These are phyloP conservation scores for Matsumurasca onukii DNA, from an alignment of 1,140 invertebrate genomes.

Conservation along the genomic window DNA sequence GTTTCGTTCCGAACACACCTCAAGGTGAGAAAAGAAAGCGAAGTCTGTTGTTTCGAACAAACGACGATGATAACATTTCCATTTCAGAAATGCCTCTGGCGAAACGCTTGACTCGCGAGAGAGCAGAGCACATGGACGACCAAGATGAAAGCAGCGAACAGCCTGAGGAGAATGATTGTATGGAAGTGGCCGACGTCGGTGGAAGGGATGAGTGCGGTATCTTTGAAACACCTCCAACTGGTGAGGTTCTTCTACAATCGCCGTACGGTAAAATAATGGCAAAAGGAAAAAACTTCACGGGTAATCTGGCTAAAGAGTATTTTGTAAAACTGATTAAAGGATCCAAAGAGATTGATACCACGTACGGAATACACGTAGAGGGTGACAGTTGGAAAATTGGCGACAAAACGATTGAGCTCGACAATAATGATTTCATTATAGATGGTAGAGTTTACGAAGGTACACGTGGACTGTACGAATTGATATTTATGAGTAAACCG, in stretches of 20 bases:
- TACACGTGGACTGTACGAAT: slow-evolving; percentile 16
- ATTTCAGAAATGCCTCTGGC: background rate
- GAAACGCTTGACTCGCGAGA: background rate
- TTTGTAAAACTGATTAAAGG: slow-evolving; percentile 12
- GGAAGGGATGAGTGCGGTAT: background rate
- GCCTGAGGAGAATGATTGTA: background rate
- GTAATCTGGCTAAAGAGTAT: slow-evolving; percentile 12
- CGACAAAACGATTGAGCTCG: background rate
- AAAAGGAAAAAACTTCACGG: background rate
- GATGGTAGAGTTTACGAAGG: background rate
- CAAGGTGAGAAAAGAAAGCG: slow-evolving; percentile 10
- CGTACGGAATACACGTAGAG: background rate
- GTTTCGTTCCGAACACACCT: background rate
- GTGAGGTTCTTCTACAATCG: background rate
- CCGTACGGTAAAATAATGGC: background rate
- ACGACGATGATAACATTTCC: background rate
- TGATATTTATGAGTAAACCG: slow-evolving; percentile 11
- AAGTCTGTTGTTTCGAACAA: background rate
- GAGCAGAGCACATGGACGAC: background rate
- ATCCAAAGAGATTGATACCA: background rate
- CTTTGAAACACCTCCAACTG: background rate
- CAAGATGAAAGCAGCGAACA: background rate
- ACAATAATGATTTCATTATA: slow-evolving; percentile 2
- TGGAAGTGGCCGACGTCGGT: background rate
- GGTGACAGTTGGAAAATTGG: slow-evolving; percentile 3